Evolutionary conservation across 2,888 invertebrate genomes (phyloP), one percentile per base, ranked within the genome.

Genomic region (Frankliniella fusca): DNA sequence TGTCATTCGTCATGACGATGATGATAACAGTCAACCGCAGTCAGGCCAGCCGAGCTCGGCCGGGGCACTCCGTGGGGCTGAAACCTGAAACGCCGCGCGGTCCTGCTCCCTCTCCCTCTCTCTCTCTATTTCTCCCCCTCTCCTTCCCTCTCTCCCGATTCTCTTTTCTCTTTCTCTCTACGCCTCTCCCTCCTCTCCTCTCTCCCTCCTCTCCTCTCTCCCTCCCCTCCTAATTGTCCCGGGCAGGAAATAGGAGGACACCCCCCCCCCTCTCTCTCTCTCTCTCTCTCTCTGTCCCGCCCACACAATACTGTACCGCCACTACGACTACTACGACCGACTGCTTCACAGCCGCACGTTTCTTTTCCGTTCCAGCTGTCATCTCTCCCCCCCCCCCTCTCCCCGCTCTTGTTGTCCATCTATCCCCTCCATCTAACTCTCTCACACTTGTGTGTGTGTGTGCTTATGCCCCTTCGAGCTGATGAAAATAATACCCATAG

Each of bases 291-390:
- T 5, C 38, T 5, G 38, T 2, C 38, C 38, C 38, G 38, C 38
- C 38, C 38, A 54, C 18, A 54, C 15, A 15, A 54, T 54, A 54
- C 54, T 54, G 54, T 54, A 54, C 54, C 54, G 54, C 54, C 61
- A 61, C 38, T 38, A 61, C 61, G 15, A 61, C 61, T 7, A 61
- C 61, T n/a, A n/a, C 61, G 61, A 38, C 18, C 61, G 61, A 61
- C 61, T 38, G 38, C 38, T 61, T 61, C 20, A 61, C 61, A 38
- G 61, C 61, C 61, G 38, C 38, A 61, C 61, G 61, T 20, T 18
- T 54, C n/a, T 61, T 61, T 61, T 61, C 61, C 61, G 61, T 61
- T 61, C 61, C 61, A 61, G 61, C 61, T 61, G 61, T n/a, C 61
- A 61, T 61, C 61, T 61, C 18, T 61, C 61, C n/a, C 15, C 54